Evolutionary conservation across 2,888 invertebrate species (phyloP).

Genomic region (Sphinx pinastri): DNA sequence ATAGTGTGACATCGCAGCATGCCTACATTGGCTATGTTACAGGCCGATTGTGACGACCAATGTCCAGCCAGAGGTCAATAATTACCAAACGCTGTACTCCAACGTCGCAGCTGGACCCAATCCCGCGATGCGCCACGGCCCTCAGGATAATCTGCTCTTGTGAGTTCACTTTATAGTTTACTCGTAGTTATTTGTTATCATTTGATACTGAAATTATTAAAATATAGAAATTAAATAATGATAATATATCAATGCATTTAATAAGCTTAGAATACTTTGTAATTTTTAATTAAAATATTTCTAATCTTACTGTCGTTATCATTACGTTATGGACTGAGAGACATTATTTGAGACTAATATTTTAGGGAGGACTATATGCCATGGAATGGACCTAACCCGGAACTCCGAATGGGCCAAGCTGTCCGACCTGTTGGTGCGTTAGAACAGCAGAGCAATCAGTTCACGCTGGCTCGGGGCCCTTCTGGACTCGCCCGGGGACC

Average conservation of each 20-base stretch:
- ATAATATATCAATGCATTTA: too few species aligned
- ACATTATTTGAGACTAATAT: neutral
- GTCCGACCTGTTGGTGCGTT: slow-evolving; percentile 82
- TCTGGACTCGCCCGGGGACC: slow-evolving; percentile 88
- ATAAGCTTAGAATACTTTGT: too few species aligned
- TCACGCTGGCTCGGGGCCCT: slow-evolving; percentile 85
- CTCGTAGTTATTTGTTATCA: neutral
- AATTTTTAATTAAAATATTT: too few species aligned
- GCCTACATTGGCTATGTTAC: slow-evolving; percentile 40
- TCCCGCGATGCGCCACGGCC: slow-evolving; percentile 88
- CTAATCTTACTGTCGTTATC: too few species aligned
- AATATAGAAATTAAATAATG: too few species aligned
- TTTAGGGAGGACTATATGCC: slow-evolving; percentile 91
- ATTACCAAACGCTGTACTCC: slow-evolving; percentile 85
- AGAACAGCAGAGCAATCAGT: slow-evolving; percentile 60
- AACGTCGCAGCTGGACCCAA: slow-evolving; percentile 87
- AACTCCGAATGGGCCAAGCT: slow-evolving; percentile 79
- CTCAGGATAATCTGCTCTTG: slow-evolving; percentile 90
- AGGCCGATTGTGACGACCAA: slow-evolving; percentile 74
- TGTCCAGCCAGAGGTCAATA: slow-evolving; percentile 70
- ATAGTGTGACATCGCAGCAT: slow-evolving; percentile 27
- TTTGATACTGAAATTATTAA: neutral
- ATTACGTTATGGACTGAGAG: too few species aligned
- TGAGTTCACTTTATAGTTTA: slow-evolving; percentile 73
- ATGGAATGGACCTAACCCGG: slow-evolving; percentile 92